These are phyloP conservation scores for Holacanthella duospinosa DNA, from an alignment of 2,888 invertebrate genomes.

Conservation along the genomic window DNA sequence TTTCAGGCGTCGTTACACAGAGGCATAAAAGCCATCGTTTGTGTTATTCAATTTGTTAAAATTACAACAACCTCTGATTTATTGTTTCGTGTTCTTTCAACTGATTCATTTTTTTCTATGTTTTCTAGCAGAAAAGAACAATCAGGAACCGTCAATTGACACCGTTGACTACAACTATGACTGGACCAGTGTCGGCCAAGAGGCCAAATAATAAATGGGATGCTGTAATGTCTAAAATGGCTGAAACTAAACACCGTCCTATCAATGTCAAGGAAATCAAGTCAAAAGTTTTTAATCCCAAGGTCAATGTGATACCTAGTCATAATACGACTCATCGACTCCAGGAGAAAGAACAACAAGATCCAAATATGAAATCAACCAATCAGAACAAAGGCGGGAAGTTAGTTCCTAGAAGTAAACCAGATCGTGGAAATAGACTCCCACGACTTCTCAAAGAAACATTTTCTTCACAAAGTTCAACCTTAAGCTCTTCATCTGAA, in stretches of 20 bases:
- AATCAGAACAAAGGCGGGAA: not conserved
- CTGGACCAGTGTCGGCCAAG: not conserved
- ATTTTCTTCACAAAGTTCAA: slow-evolving; percentile 25
- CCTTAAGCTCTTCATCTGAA: slow-evolving; percentile 16
- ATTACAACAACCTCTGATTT: no score
- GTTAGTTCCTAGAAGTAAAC: not conserved
- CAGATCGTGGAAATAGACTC: not conserved
- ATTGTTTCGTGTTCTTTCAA: no score
- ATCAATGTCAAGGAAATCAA: slow-evolving; percentile 70
- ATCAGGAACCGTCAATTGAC: no score
- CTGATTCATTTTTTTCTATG: no score
- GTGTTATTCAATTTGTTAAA: no score
- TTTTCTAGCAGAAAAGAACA: no score
- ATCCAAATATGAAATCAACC: not conserved
- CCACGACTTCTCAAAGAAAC: slow-evolving; percentile 3
- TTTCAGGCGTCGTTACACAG: no score
- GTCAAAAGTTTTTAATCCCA: slow-evolving; percentile 53
- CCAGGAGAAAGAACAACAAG: not conserved
- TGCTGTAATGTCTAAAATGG: slow-evolving; percentile 71
- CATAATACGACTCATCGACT: not conserved
- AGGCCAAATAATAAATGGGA: slow-evolving; percentile 54
- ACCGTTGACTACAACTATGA: no score
- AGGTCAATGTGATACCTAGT: not conserved
- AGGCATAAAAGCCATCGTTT: no score
- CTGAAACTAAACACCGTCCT: slow-evolving; percentile 56